Conservation (phyloP, 2,113 vertebrate genomes). For the Solenodon paradoxus region DNA sequence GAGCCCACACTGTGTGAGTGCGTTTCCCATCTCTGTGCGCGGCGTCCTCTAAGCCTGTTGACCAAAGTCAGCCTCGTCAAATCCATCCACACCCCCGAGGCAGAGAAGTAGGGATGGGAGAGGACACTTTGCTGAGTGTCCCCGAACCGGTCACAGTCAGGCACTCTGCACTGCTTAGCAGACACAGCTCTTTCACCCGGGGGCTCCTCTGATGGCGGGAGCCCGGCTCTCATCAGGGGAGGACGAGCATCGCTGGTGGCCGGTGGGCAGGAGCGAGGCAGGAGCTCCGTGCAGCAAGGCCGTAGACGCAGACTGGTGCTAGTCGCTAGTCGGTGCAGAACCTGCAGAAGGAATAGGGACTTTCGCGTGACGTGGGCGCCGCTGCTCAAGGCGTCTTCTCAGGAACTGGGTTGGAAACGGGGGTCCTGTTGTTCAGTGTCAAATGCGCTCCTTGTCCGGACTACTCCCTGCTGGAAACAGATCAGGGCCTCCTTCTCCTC, state of each 20-base stretch:
- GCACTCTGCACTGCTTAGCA: not conserved
- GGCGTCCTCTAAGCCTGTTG: not conserved
- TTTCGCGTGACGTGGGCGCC: not conserved
- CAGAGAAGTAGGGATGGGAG: not conserved
- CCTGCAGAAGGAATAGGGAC: not conserved
- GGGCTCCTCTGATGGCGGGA: not conserved
- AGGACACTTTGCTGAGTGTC: not conserved
- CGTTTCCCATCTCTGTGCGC: not conserved
- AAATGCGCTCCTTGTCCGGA: slow-evolving; percentile 4
- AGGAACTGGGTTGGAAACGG: not conserved
- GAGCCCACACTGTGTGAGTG: not conserved
- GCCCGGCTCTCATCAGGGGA: not conserved
- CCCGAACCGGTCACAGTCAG: not conserved
- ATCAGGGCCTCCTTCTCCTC: not conserved
- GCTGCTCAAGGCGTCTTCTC: not conserved
- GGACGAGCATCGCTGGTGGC: not conserved
- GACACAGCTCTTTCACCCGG: not conserved
- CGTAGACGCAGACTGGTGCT: not conserved
- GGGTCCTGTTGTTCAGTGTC: not conserved
- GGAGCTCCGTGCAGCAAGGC: not conserved
- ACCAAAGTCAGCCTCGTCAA: no score
- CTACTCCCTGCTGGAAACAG: not conserved
- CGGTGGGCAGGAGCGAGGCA: not conserved
- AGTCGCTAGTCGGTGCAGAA: not conserved
- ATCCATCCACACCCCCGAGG: no score